phyloP scores from a whole-genome alignment of 37 sponge, comb jelly and placozoan species.

The Oopsacas minuta region DNA sequence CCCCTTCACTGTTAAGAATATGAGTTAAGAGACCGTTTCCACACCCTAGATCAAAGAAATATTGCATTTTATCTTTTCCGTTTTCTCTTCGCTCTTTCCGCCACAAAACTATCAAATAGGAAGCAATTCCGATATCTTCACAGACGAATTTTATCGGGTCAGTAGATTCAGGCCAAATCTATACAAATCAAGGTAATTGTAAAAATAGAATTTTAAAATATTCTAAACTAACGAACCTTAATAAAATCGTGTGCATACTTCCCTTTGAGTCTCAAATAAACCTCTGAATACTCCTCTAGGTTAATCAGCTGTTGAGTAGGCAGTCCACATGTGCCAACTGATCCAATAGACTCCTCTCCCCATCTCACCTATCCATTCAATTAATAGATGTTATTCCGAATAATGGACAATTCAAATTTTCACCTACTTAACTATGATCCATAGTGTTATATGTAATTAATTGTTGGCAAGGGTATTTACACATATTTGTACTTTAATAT shows the following conservation, averaged over 20 bases:
- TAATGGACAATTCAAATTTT: too few species aligned
- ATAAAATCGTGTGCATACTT: slow-evolving; percentile 59
- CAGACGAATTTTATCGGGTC: slow-evolving; percentile 92
- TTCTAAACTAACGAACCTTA: slow-evolving; percentile 22
- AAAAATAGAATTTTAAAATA: background rate
- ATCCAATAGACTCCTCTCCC: slow-evolving; percentile 22
- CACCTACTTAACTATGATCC: too few species aligned
- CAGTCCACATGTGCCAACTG: background rate
- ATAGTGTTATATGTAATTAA: too few species aligned
- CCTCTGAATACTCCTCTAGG: slow-evolving; percentile 33
- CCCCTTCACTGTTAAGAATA: slow-evolving; percentile 76
- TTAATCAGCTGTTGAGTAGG: slow-evolving; percentile 27
- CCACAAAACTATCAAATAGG: slow-evolving; percentile 91
- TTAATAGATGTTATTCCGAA: too few species aligned
- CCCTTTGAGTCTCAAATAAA: slow-evolving; percentile 51
- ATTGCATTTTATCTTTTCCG: slow-evolving; percentile 35
- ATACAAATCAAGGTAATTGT: background rate
- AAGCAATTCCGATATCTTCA: slow-evolving; percentile 90
- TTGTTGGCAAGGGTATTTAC: too few species aligned
- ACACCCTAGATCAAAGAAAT: slow-evolving; percentile 94
- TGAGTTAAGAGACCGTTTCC: slow-evolving; percentile 95
- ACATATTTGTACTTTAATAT: too few species aligned
- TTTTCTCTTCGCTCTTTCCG: slow-evolving; percentile 50
- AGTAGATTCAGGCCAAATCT: slow-evolving; percentile 84
- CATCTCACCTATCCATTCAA: slow-evolving; percentile 41